Base-by-base conservation (phyloP, 2,113 vertebrate genomes). In the Acinonyx jubatus region DNA sequence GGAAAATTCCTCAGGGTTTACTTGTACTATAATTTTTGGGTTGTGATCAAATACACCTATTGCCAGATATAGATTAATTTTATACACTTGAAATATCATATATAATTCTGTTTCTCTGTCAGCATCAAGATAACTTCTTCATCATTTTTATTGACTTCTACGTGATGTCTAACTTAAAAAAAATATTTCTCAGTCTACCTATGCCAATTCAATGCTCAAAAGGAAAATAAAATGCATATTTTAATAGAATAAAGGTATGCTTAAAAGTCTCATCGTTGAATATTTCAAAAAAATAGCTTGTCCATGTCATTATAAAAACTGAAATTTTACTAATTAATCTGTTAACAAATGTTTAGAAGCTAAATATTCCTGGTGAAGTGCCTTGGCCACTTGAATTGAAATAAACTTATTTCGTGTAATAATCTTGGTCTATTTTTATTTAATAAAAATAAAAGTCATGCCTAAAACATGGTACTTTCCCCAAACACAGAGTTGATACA, bases 141-240 rank as follows among this genome's bases (percentile, higher is more conserved):
- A 92, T 97, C 73, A 97, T 96, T 96, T 97, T 94, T 96, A 97
- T 85, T 96, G 86, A 94, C 74, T 97, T 86, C 21, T 13, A 93
- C 55, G 38, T 90, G 78, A 96, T 94, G 38, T 79, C 57, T 98
- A 97, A 66, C 36, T 97, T 57, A 27, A 96, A 95, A 95, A 96
- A 93, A 94, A 73, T 96, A 97, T 88, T 94, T 97, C 57, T 92
- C 48, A 76, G 15, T 45, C 90, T 86, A 63, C 41, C 73, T 55
- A 65, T 65, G 81, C 18, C 65, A 94, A n/a, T 81, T 95, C 84
- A 97, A 89, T 5, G 3, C 52, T 71, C 14, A 92, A 88, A 97
- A 94, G 57, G 45, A 96, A 97, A 96, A 76, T 71, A 45, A 97
- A 95, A 78, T 95, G 3, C 4, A 38, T 86, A 83, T 78, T 89